Evolutionary conservation across 1,140 invertebrate genomes (phyloP).

Genomic region (Sitophilus oryzae): DNA sequence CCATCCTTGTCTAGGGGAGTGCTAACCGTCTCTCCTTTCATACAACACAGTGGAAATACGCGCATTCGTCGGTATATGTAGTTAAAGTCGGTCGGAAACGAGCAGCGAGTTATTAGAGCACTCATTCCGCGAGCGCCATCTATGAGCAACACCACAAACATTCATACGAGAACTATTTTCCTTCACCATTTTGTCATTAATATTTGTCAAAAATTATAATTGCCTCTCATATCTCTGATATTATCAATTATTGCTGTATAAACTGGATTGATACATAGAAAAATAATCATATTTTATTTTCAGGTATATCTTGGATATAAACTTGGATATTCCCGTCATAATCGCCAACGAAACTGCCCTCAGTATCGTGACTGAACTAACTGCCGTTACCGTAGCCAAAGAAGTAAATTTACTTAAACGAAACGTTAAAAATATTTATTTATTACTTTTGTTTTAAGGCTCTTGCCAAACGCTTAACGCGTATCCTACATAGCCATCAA

Average conservation of each 20-base stretch:
- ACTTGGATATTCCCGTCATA: slow-evolving; percentile 20
- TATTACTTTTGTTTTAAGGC: neutral
- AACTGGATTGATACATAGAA: too few species aligned
- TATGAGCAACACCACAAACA: neutral
- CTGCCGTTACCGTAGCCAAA: slow-evolving; percentile 32
- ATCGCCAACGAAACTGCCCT: slow-evolving; percentile 31
- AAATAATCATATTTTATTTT: neutral
- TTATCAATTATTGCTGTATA: too few species aligned
- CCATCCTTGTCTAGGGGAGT: slow-evolving; percentile 93
- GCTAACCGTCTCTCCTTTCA: slow-evolving; percentile 94
- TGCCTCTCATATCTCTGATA: too few species aligned
- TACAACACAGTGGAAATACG: slow-evolving; percentile 65
- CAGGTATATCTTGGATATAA: slow-evolving; percentile 22
- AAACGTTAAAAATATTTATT: slow-evolving; percentile 7
- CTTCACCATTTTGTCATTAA: too few species aligned
- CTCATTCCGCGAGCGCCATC: neutral
- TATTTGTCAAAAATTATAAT: too few species aligned
- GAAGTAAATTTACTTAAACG: slow-evolving; percentile 24
- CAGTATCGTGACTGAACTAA: slow-evolving; percentile 28
- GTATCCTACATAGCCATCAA: slow-evolving; percentile 40
- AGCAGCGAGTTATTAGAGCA: slow-evolving; percentile 17
- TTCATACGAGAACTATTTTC: too few species aligned
- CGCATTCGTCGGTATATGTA: slow-evolving; percentile 18
- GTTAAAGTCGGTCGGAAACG: neutral
- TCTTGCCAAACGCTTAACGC: neutral